These are phyloP conservation scores for Polypedilum vanderplanki DNA, from an alignment of 1,140 invertebrate genomes.

Conservation along the genomic window DNA sequence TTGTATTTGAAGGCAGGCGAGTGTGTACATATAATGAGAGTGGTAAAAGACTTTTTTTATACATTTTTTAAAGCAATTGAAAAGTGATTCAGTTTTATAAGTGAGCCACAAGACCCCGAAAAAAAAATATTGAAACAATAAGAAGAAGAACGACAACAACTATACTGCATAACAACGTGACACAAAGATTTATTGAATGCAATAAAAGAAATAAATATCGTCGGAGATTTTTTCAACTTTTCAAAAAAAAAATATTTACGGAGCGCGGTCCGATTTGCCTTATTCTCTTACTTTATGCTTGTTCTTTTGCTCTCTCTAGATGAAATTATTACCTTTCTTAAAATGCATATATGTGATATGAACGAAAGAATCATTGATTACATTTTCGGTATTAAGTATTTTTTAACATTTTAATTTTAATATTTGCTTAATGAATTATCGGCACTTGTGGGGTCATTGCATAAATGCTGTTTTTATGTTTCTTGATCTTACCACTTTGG, in stretches of 20 bases:
- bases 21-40: no score
- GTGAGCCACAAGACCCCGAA: background rate
- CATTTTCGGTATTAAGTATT: slow-evolving; percentile 19
- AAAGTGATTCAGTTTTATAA: background rate
- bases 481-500: background rate
- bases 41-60: no score
- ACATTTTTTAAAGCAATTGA: background rate
- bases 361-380: slow-evolving; percentile 19
- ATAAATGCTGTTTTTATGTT: slow-evolving; percentile 18
- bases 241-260: slow-evolving; percentile 16
- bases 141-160: slow-evolving; percentile 19
- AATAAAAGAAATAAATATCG: slow-evolving; percentile 29
- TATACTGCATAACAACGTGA: slow-evolving; percentile 20
- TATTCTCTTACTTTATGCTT: background rate
- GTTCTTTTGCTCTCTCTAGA: background rate
- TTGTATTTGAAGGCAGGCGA: background rate
- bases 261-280: background rate
- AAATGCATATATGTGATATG: slow-evolving; percentile 25
- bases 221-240: background rate
- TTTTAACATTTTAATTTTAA: slow-evolving; percentile 26
- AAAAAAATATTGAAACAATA: background rate
- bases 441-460: background rate
- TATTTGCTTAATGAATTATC: slow-evolving; percentile 26
- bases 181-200: slow-evolving; percentile 28
- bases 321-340: slow-evolving; percentile 24